phyloP scores from a whole-genome alignment of 2,797 vertebrate genomes.

The Sebastes cheni region DNA sequence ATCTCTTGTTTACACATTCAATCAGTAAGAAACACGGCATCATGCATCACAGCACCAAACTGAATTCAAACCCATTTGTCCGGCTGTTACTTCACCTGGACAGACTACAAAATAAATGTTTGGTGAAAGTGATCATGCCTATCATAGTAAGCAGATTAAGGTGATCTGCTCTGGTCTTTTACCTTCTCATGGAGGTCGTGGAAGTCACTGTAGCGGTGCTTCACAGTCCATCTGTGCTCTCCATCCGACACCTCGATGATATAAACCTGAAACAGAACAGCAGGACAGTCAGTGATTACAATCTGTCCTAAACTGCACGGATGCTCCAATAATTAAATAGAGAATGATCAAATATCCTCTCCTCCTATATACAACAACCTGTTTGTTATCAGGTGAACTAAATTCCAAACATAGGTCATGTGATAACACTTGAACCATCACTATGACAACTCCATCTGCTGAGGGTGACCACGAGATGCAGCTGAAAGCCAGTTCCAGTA shows the following conservation, averaged over 20 bases:
- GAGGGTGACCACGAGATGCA: background rate
- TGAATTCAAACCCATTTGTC: background rate
- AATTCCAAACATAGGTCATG: background rate
- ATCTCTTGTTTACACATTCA: background rate
- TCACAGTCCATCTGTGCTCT: constrained; percentile 91
- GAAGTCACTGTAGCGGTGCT: constrained; percentile 98
- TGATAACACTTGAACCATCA: background rate
- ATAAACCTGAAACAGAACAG: constrained; percentile 88
- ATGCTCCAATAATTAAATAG: background rate
- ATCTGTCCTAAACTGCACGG: background rate
- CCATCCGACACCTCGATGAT: constrained; percentile 92
- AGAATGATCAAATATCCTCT: background rate
- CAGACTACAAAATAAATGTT: background rate
- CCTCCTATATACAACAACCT: background rate
- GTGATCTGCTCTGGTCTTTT: constrained; percentile 8
- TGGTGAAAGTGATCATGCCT: background rate
- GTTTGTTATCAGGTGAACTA: background rate
- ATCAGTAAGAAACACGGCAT: background rate
- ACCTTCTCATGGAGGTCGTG: constrained; percentile 97
- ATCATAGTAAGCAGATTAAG: background rate
- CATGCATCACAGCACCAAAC: background rate
- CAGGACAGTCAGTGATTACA: background rate
- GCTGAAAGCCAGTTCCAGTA: background rate
- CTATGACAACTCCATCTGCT: background rate
- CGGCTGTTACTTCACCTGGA: background rate